Evolutionary conservation across 2,113 vertebrate species (phyloP).

Genomic region (Glaucidium brasilianum): DNA sequence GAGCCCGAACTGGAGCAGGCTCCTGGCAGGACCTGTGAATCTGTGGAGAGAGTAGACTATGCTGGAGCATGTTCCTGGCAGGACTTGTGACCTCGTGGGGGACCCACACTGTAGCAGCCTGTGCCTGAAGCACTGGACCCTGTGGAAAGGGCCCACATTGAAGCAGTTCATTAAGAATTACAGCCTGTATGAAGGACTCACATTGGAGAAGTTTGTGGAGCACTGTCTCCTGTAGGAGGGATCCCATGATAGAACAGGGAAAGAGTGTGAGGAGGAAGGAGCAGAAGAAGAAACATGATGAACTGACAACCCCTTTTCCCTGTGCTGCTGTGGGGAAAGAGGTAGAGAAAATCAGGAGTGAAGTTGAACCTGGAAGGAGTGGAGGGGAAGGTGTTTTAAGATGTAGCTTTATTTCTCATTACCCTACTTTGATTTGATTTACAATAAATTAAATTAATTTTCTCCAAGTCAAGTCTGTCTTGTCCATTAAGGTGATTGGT

Average conservation of each 20-base stretch:
- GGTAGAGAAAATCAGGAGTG: background rate
- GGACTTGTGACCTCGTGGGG: no score
- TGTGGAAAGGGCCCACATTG: no score
- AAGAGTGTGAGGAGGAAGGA: background rate
- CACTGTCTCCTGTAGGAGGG: background rate
- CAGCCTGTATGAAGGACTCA: background rate
- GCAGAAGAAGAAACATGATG: background rate
- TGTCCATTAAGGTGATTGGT: background rate
- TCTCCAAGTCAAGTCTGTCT: background rate
- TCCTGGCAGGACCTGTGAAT: background rate
- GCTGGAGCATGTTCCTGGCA: no score
- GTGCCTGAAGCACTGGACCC: background rate
- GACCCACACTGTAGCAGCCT: background rate
- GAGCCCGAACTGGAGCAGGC: background rate
- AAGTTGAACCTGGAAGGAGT: background rate
- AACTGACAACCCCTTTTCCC: background rate
- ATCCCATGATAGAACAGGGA: accelerated
- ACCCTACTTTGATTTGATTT: background rate
- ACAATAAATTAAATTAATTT: background rate
- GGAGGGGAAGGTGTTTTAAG: background rate
- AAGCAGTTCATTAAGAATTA: no score
- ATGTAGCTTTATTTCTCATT: background rate
- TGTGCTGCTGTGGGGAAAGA: no score
- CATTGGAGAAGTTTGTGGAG: background rate
- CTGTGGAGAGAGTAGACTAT: accelerated